phyloP scores from a whole-genome alignment of 2,797 vertebrate species.

The Hyperoplus lanceolatus region DNA sequence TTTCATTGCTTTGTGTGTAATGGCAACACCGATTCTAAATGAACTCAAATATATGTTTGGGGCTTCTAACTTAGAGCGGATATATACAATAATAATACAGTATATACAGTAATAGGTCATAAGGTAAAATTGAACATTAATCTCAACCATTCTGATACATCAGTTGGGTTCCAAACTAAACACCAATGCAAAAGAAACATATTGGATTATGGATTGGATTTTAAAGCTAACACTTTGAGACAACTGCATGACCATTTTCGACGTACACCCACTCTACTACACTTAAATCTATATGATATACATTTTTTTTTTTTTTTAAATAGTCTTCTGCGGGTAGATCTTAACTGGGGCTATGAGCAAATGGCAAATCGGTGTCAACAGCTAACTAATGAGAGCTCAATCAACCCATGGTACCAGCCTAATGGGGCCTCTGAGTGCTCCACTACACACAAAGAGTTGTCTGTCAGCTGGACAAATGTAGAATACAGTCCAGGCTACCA shows the following conservation, averaged over 20 bases:
- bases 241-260: background rate
- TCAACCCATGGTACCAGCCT: slow-evolving; percentile 32
- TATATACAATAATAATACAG: background rate
- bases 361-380: slow-evolving; percentile 43
- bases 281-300: background rate
- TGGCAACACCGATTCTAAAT: background rate
- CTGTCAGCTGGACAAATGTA: slow-evolving; percentile 43
- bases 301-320: background rate
- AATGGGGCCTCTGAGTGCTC: slow-evolving; percentile 32
- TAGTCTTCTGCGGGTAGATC: background rate
- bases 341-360: slow-evolving; percentile 8
- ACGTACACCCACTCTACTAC: background rate
- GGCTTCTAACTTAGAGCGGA: background rate
- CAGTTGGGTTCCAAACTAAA: background rate
- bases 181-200: background rate
- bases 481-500: background rate
- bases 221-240: slow-evolving; percentile 5
- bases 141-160: background rate
- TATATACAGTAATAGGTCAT: background rate
- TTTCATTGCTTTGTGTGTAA: background rate
- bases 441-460: slow-evolving; percentile 28
- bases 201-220: background rate
- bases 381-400: slow-evolving; percentile 45
- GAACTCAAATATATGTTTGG: background rate
- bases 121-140: background rate